phyloP scores from a whole-genome alignment of 2,113 vertebrate genomes.

The Perccottus glenii region DNA sequence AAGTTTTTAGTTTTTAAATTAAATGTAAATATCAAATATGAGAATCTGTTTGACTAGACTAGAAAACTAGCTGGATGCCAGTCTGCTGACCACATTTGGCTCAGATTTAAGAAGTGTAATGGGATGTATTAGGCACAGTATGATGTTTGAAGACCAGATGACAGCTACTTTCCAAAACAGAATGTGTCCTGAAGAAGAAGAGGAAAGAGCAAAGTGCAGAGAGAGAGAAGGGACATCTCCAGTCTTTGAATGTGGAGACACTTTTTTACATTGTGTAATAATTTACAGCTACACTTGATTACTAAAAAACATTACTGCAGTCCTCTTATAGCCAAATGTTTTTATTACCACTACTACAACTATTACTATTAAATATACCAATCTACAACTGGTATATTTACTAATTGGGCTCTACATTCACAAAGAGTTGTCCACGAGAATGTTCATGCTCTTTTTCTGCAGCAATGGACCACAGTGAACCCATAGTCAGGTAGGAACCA shows the following conservation, averaged over 20 bases:
- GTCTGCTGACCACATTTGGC: conserved; percentile 15
- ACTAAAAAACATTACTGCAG: no score
- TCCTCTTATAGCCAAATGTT: not conserved
- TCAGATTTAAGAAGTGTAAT: conserved; percentile 30
- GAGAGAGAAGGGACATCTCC: conserved; percentile 30
- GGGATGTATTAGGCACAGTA: conserved; percentile 69
- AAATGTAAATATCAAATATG: not conserved
- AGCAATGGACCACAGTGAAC: conserved; percentile 58
- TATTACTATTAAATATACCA: not conserved
- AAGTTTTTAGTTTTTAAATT: no score
- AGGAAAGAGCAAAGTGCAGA: conserved; percentile 8
- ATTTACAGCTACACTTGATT: no score
- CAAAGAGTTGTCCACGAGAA: conserved; percentile 62
- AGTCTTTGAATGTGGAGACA: conserved; percentile 65
- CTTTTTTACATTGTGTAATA: not conserved
- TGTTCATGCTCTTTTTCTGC: conserved; percentile 65
- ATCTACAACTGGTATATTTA: not conserved
- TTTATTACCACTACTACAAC: not conserved
- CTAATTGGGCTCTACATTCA: conserved; percentile 58
- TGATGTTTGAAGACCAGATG: conserved; percentile 79
- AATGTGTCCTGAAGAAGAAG: conserved; percentile 43
- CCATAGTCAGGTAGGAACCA: conserved; percentile 43
- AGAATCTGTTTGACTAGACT: not conserved
- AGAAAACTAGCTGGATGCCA: not conserved
- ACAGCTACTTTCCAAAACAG: conserved; percentile 24